Base-by-base conservation (phyloP, 2,888 invertebrate species). In the Caenorhabditis wallacei region DNA sequence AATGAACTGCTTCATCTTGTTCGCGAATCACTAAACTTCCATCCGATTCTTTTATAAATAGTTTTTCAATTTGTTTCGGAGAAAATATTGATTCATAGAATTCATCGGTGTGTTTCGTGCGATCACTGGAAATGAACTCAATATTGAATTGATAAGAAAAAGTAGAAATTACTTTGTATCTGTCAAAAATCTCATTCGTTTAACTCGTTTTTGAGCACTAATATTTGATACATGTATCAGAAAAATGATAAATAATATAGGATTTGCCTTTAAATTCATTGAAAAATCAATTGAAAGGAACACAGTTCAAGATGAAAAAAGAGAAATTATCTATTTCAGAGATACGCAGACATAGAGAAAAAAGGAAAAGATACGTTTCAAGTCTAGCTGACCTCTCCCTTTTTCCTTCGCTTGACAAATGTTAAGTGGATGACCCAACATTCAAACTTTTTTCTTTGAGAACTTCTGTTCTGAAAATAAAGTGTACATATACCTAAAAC, bases 131-230 rank as follows among this genome's bases (percentile, higher is more conserved):
- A 59, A 57, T 54, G 20, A 7, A 10, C 26, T 37, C n/a, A 8
- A 11, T 1, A 4, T 46, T 16, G 3, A 35, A 56, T 11, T 37
- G 54, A 68, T 69, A 56, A 56, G 26, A 22, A 7, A 22, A 43
- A 2, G 16, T 24, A 30, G 18, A 46, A 30, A 1, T 2, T 37
- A 71, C 70, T 71, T n/a, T n/a, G 56, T 59, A n/a, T 71, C 70
- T 48, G 70, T 71, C 51, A 71, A 20, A n/a, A 71, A n/a, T 20
- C 37, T 37, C 70, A 71, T 71, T 37, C 70, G 59, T 35, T 71
- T 71, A 13, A 57, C 48, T 59, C 70, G 26, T 59, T 37, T 46
- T 30, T 59, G 70, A 22, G 46, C n/a, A n/a, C 16, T 8, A 1
- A n/a, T 16, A 37, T 30, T 30, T 30, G 16, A n/a, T 43, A 46